These are phyloP conservation scores for Volucella inflata DNA, from an alignment of 2,888 invertebrate species.

Conservation along the genomic window DNA sequence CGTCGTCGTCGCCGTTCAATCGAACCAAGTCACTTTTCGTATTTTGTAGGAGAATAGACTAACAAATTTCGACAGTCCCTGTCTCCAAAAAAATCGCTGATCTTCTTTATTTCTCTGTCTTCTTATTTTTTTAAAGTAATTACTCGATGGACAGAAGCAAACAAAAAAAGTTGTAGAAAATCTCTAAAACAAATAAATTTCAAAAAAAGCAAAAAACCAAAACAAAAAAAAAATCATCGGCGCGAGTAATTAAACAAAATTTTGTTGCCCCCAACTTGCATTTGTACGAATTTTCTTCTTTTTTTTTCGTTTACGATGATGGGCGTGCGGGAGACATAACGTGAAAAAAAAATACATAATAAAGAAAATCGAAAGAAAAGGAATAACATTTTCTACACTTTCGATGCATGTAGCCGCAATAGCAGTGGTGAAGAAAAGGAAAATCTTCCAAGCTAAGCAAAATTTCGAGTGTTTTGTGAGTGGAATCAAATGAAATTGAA, in stretches of 20 bases:
- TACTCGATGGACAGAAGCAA: slow-evolving; percentile 34
- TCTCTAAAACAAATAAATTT: neutral
- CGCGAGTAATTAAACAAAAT: slow-evolving; percentile 40
- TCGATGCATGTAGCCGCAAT: slow-evolving; percentile 29
- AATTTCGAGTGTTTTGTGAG: slow-evolving; percentile 32
- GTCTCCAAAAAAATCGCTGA: slow-evolving; percentile 28
- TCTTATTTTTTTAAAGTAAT: slow-evolving; percentile 25
- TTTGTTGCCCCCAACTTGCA: slow-evolving; percentile 22
- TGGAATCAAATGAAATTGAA: slow-evolving; percentile 1
- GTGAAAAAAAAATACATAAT: slow-evolving; percentile 44
- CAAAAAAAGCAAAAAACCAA: neutral
- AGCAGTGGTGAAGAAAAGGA: slow-evolving; percentile 30
- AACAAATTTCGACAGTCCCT: slow-evolving; percentile 43
- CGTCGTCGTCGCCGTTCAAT: slow-evolving; percentile 44
- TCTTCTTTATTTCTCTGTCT: slow-evolving; percentile 11
- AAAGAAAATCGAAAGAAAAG: slow-evolving; percentile 42
- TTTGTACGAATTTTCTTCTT: slow-evolving; percentile 56
- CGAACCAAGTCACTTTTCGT: slow-evolving; percentile 52
- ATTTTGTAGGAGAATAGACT: slow-evolving; percentile 11
- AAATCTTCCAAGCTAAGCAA: slow-evolving; percentile 24
- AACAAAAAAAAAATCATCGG: slow-evolving; percentile 20
- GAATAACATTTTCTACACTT: slow-evolving; percentile 55
- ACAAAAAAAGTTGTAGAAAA: slow-evolving; percentile 9
- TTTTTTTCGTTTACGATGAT: slow-evolving; percentile 50
- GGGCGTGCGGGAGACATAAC: slow-evolving; percentile 67